phyloP scores from a whole-genome alignment of 2,888 invertebrate species.

The Theretra japonica region DNA sequence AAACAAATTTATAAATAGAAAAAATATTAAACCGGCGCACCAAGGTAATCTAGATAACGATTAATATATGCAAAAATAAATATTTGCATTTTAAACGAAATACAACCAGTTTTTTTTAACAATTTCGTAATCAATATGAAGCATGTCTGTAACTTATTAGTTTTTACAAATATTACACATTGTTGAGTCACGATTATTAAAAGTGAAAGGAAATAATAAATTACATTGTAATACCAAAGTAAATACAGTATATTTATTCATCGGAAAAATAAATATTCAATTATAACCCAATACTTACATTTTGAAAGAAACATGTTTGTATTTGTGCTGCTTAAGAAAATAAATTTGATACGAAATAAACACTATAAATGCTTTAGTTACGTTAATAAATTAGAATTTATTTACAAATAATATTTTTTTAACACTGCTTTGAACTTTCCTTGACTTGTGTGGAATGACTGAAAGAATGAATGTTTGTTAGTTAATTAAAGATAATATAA shows the following conservation, averaged over 20 bases:
- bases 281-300: slow-evolving; percentile 39
- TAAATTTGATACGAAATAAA: slow-evolving; percentile 32
- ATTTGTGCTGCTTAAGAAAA: slow-evolving; percentile 27
- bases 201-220: not conserved
- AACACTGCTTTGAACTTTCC: not conserved
- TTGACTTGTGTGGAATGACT: slow-evolving; percentile 8
- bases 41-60: not conserved
- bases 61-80: slow-evolving; percentile 24
- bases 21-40: not conserved
- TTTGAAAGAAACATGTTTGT: slow-evolving; percentile 40
- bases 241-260: not conserved
- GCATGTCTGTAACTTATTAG: not conserved
- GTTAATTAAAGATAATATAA: not conserved
- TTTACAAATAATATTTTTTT: not conserved
- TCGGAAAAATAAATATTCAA: slow-evolving; percentile 10
- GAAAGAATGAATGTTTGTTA: not conserved
- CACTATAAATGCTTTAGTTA: slow-evolving; percentile 33
- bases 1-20: not conserved
- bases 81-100: not conserved
- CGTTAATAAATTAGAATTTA: not conserved
- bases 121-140: not conserved
- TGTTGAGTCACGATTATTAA: not conserved
- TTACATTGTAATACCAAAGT: not conserved
- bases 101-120: not conserved
- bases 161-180: not conserved